Evolutionary conservation across 2,113 vertebrate species (phyloP), one percentile per base, ranked within the genome.

Genomic region (Entomyzon cyanotis): DNA sequence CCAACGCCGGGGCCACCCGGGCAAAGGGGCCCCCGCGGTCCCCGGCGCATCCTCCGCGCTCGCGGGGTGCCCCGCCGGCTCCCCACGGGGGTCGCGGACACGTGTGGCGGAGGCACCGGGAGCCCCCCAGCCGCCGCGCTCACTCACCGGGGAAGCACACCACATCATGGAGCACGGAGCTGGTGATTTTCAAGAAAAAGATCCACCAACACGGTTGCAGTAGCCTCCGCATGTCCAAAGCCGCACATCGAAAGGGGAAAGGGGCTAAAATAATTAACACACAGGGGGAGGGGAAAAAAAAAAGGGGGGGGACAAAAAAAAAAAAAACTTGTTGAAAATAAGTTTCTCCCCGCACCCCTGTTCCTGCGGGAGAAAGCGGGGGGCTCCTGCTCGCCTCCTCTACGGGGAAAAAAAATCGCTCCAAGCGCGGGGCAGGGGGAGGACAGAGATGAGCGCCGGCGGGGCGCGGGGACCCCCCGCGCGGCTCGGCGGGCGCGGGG

Each of bases 121-220:
- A 70, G 9, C 37, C 76, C 64, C 21, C 27, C 35, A 30, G 24
- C 49, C 62, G 63, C 80, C 55, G 55, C 50, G 70, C 62, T 77
- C 90, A 98, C 99, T 99, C 98, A 99, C 99, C 98, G 75, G 99
- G 99, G 96, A 99, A 98, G 96, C 98, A 98, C 83, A 99, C 97
- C 97, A 99, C 99, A 98, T 98, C 97, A 90, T 98, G 98, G 96
- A 99, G 98, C 98, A 98, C 96, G 84, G 96, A 98, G 97, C 98
- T 97, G 96, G 98, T 97, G 94, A 98, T 97, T 94, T 98, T 95
- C 95, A 99, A 97, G 97, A 98, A 98, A 97, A 98, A 98, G 98
- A 99, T 99, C 99, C 99, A 99, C 98, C 98, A 99, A 97, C 98
- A 98, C 98, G 98, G 98, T 98, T 98, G 98, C 98, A 98, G 98